Base-by-base conservation (phyloP, 2,888 invertebrate species). In the Dasypolia templi region DNA sequence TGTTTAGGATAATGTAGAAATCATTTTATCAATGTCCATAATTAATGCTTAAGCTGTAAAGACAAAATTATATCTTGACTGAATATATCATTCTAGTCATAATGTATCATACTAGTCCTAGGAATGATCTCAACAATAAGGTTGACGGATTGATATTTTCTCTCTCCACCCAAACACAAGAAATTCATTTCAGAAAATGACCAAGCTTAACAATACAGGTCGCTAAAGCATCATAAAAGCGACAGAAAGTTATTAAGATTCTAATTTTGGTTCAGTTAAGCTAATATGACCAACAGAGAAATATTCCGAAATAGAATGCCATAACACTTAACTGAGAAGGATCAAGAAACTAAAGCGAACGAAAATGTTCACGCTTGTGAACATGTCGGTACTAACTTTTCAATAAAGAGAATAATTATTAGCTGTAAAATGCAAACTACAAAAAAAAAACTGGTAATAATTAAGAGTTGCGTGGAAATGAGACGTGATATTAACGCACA, bases 251-350 rank as follows among this genome's bases (percentile, higher is more conserved):
- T 74, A 74, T 66, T 85, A 63, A 77, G 65, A 42, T 73, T 79
- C 74, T 79, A 84, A 79, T 68, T 85, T 83, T 79, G 81, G n/a
- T 55, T 64, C 67, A 77, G 72, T 53, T 62, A 66, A 72, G 72
- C 74, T 67, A 56, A 85, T 44, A 71, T 62, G 65, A 72, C 77
- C 82, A 64, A 74, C 74, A 82, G 68, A 76, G 61, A 26, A 75
- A 71, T 58, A 70, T 51, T 64, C 49, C 19, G 49, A 77, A 85
- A 79, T 85, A 84, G 80, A 69, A 68, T 55, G 66, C 53, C 68
- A 58, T 78, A 73, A 79, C 63, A 58, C 63, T 69, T 58, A 75
- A 71, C 70, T 26, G 59, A 59, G 72, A 65, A 76, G 49, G 59
- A 35, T 66, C 81, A 81, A 69, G 65, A 59, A 71, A 84, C 32